Evolutionary conservation across 2,113 vertebrate genomes (phyloP), one percentile per base, ranked within the genome.

Genomic region (Channa argus): DNA sequence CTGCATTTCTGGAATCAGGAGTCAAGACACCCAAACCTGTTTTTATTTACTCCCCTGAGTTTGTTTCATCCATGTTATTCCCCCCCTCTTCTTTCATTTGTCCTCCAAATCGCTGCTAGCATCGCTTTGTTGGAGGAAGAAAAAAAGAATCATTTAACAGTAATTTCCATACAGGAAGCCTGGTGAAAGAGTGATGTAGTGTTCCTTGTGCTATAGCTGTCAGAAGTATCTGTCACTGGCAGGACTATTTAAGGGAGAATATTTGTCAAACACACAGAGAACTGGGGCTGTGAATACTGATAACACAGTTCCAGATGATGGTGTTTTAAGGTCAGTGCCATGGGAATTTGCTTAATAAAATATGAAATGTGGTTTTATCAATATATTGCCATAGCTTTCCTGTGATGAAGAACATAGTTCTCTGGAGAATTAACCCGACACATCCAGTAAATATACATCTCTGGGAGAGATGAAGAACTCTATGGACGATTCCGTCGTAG

Each of bases 211-310:
- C 76, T 34, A 0, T 2, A 10, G 54, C 61, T 86, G 89, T 87
- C 87, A 86, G 66, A 78, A 3, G 61, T 71, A 85, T 90, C 71
- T 59, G 84, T 88, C 88, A 77, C 53, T 73, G 85, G 68, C 74
- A 58, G 33, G 54, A 83, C 74, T 78, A 79, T 80, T 90, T 82
- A 77, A 63, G 61, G 82, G 65, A 12, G 62, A 69, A 74, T 76
- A 86, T 90, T 73, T 79, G 51, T 86, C 75, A 88, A 80, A 82
- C 6, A 12, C 63, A 43, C 14, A 14, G 24, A 36, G 71, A 78
- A 63, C 36, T 37, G 47, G 47, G 49, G 33, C 63, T 60, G 47
- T 44, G 64, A 10, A 63, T 63, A 67, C 55, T 56, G 77, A 83
- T 83, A 60, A 56, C 50, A 55, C 64, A 69, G 43, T 67, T 51